phyloP scores from a whole-genome alignment of 2,797 vertebrate genomes.

The Phoxinus dragarum region DNA sequence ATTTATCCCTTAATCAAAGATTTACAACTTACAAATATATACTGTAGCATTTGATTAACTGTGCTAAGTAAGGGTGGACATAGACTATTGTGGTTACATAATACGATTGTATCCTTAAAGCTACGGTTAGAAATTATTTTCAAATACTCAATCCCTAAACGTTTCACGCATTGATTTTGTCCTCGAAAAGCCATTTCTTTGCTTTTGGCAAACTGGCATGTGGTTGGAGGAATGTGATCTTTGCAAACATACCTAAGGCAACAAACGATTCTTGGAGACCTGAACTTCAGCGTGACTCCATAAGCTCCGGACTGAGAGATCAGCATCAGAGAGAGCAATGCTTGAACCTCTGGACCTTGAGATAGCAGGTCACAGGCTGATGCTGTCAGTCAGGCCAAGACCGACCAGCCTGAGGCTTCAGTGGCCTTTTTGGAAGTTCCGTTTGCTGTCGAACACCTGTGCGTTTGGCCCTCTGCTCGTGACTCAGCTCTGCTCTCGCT shows the following conservation, averaged over 20 bases:
- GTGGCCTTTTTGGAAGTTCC: conserved; percentile 64
- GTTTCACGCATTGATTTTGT: background rate
- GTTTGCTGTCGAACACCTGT: conserved; percentile 66
- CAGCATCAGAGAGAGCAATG: conserved; percentile 23
- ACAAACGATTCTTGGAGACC: conserved; percentile 30
- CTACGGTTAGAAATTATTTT: background rate
- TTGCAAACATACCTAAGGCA: conserved; percentile 40
- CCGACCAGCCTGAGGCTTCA: conserved; percentile 71
- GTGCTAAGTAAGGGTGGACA: background rate
- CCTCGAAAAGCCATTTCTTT: background rate
- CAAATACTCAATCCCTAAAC: background rate
- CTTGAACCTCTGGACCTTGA: conserved; percentile 10
- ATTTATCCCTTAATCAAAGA: background rate
- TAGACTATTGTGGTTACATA: background rate
- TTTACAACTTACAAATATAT: background rate
- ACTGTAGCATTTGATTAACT: background rate
- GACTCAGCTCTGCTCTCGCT: conserved; percentile 56
- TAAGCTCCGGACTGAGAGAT: conserved; percentile 58
- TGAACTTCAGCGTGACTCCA: conserved; percentile 57
- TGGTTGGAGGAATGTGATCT: conserved; percentile 49
- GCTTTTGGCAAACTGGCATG: conserved; percentile 31
- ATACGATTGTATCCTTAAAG: background rate
- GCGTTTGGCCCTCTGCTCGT: conserved; percentile 59
- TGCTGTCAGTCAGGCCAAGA: conserved; percentile 66
- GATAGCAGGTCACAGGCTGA: conserved; percentile 51